Evolutionary conservation across 2,113 vertebrate genomes (phyloP), one percentile per base, ranked within the genome.

Genomic region (Phalacrocorax carbo): DNA sequence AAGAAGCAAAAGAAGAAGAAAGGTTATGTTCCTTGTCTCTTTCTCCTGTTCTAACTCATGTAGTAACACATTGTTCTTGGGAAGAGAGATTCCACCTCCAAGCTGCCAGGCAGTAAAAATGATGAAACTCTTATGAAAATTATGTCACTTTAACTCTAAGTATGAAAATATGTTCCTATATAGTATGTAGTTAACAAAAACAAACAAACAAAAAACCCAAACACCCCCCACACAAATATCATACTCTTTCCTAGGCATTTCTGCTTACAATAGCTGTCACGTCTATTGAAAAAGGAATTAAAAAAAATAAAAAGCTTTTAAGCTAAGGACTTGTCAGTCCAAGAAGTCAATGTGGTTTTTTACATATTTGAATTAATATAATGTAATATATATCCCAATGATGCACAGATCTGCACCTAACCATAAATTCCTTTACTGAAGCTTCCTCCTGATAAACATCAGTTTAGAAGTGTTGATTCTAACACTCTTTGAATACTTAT

Each of bases 221-320:
- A 11, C 13, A 44, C 13, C 5, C 4, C 3, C 7, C 13, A 3
- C 1, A 13, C 15, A 46, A 13, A 49, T 1, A 15, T 32, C 5
- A 10, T 20, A 34, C 3, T 1, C 1, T 4, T 61, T 36, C n/a
- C 6, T 13, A 73, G 6, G 2, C 9, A 55, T 52, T 87, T 75
- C 13, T 52, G 17, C 4, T 60, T 84, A 21, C 1, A 57, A 19
- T 13, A 76, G 4, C 7, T 58, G 7, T 11, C 30, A 42, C 0
- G 0, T 38, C 4, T 80, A 48, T 15, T 29, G 20, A 44, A 60
- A 65, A 54, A 11, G 2, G 0, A 49, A 68, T 7, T 7, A 18
- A 23, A 49, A 8, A 13, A 10, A 13, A 49, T 7, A 13, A 10
- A 38, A 42, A 40, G 4, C 10, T 46, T 54, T 55, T 32, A 64